These are phyloP conservation scores for Hemiscyllium ocellatum DNA, from an alignment of 2,113 vertebrate species.

Conservation along the genomic window DNA sequence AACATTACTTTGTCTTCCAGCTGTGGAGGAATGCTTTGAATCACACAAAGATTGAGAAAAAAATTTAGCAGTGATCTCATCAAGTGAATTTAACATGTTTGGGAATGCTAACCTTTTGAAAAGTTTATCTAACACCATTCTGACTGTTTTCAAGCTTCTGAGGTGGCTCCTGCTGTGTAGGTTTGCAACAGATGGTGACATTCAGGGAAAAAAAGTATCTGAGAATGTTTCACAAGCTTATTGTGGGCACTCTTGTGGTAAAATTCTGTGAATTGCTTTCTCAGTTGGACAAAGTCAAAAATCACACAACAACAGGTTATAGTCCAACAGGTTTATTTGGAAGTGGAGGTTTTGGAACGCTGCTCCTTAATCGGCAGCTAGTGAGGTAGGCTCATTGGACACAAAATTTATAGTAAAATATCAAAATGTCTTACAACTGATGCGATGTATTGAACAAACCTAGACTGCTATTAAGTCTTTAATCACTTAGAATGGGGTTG, in stretches of 20 bases:
- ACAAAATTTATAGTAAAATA: too few relatives aligned
- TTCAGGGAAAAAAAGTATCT: background rate
- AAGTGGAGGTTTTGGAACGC: too few relatives aligned
- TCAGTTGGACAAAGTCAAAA: background rate
- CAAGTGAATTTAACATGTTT: background rate
- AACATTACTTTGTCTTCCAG: background rate
- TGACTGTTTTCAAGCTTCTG: background rate
- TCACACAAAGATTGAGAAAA: background rate
- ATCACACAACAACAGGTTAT: too few relatives aligned
- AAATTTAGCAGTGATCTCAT: background rate
- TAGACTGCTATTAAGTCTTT: too few relatives aligned
- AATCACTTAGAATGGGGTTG: too few relatives aligned
- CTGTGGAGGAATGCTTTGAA: background rate
- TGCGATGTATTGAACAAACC: too few relatives aligned
- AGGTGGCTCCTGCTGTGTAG: background rate
- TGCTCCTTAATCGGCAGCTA: too few relatives aligned
- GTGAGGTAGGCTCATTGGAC: too few relatives aligned
- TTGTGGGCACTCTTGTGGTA: background rate
- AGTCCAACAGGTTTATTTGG: too few relatives aligned
- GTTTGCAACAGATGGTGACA: conserved; percentile 7
- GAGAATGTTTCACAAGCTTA: background rate
- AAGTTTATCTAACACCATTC: background rate
- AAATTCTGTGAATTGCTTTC: background rate
- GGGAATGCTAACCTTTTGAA: background rate
- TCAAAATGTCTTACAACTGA: too few relatives aligned